phyloP scores from a whole-genome alignment of 2,113 vertebrate genomes.

The Vidua chalybeata region DNA sequence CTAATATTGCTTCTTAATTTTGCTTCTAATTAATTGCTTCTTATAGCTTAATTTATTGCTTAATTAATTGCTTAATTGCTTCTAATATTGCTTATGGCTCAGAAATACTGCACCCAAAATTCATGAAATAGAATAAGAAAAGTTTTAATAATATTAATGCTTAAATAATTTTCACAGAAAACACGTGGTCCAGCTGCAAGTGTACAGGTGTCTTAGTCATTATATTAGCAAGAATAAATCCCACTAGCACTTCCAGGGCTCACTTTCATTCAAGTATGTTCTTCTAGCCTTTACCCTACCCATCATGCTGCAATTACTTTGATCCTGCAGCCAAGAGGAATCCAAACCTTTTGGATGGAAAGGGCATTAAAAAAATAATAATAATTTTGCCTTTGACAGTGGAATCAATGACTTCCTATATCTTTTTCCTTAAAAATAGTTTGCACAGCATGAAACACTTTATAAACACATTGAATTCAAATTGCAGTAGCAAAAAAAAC shows the following conservation, averaged over 20 bases:
- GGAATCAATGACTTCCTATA: background rate
- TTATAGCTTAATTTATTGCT: too few relatives aligned
- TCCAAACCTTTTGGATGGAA: background rate
- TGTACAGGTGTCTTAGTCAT: background rate
- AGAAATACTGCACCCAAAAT: background rate
- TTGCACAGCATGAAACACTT: background rate
- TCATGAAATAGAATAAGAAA: background rate
- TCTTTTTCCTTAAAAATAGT: background rate
- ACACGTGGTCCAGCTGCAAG: background rate
- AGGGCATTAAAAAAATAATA: background rate
- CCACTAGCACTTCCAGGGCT: background rate
- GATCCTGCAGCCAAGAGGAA: background rate
- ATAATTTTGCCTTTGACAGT: background rate
- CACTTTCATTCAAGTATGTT: background rate
- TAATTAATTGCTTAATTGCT: too few relatives aligned
- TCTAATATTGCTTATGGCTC: background rate
- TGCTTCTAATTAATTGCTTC: too few relatives aligned
- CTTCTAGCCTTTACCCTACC: background rate
- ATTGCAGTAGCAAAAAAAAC: background rate
- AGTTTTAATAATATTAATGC: background rate
- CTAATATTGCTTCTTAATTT: background rate
- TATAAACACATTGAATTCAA: background rate
- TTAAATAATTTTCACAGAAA: background rate
- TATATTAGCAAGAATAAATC: background rate
- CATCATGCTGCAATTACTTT: background rate